These are phyloP conservation scores for Epirrhoe tristata DNA, from an alignment of 2,888 invertebrate genomes.

Conservation along the genomic window DNA sequence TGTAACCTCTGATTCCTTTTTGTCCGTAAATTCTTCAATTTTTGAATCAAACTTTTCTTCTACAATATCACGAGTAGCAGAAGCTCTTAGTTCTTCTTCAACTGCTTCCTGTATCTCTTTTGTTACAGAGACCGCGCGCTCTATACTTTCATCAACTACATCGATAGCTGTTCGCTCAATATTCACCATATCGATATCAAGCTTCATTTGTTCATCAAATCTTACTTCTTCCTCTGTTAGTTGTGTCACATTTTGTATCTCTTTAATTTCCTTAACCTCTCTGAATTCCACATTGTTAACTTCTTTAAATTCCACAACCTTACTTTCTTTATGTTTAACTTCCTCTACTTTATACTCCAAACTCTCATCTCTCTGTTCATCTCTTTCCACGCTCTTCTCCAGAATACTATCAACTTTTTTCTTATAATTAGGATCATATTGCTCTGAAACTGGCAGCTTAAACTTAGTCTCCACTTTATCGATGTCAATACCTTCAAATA, in stretches of 20 bases:
- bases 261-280: conserved; percentile 38
- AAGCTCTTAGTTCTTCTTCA: conserved; percentile 51
- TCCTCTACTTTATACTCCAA: conserved; percentile 8
- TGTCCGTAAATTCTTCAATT: conserved; percentile 28
- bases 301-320: conserved; percentile 5
- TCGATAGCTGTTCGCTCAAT: conserved; percentile 68
- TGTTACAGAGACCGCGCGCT: conserved; percentile 67
- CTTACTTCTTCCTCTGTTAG: conserved; percentile 43
- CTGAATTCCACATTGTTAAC: conserved; percentile 3
- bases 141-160: conserved; percentile 70
- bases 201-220: conserved; percentile 55
- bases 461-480: conserved; percentile 58
- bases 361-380: conserved; percentile 11
- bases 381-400: conserved; percentile 32
- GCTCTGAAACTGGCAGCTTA: conserved; percentile 71
- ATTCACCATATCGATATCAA: conserved; percentile 60
- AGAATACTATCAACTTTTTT: conserved; percentile 38
- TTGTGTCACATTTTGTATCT: conserved; percentile 33
- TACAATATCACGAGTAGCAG: conserved; percentile 30
- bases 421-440: conserved; percentile 67
- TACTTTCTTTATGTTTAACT: conserved; percentile 9
- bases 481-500: conserved; percentile 44
- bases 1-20: conserved; percentile 9
- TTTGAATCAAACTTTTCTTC: conserved; percentile 29
- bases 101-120: conserved; percentile 70